These are phyloP conservation scores for Leiothrix lutea DNA, from an alignment of 2,113 vertebrate species.

Conservation along the genomic window DNA sequence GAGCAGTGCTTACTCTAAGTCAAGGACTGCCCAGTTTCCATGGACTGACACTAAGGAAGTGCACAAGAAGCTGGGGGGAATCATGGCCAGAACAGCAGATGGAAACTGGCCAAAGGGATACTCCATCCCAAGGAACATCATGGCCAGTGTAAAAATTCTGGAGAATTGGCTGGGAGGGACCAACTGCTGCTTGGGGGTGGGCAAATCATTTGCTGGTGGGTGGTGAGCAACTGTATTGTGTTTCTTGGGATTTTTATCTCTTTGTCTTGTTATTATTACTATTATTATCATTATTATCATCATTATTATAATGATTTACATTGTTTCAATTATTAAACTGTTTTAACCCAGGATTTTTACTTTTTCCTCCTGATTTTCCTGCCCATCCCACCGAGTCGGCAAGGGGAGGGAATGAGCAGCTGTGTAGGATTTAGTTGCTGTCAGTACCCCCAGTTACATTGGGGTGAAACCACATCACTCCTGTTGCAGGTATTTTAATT, in stretches of 20 bases:
- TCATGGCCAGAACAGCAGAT: not conserved
- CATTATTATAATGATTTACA: not conserved
- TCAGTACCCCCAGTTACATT: accelerated
- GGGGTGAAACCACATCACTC: not conserved
- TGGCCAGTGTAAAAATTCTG: not conserved
- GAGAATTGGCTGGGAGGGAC: not conserved
- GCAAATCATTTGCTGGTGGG: not conserved
- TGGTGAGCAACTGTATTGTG: not conserved
- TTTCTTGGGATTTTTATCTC: not conserved
- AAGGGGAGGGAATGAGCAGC: not conserved
- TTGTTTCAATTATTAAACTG: not conserved
- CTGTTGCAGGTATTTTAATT: not conserved
- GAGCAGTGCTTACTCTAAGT: not conserved
- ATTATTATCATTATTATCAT: not conserved
- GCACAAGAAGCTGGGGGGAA: accelerated
- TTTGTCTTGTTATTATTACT: not conserved
- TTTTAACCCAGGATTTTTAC: not conserved
- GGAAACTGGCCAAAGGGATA: not conserved
- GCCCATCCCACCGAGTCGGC: not conserved
- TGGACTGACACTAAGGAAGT: not conserved
- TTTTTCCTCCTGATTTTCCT: not conserved
- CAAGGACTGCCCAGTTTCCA: not conserved
- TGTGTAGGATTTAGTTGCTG: not conserved
- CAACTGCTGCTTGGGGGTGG: accelerated
- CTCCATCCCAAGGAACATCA: not conserved